Conservation (phyloP, 2,888 invertebrate genomes). For the Pocota personata region DNA sequence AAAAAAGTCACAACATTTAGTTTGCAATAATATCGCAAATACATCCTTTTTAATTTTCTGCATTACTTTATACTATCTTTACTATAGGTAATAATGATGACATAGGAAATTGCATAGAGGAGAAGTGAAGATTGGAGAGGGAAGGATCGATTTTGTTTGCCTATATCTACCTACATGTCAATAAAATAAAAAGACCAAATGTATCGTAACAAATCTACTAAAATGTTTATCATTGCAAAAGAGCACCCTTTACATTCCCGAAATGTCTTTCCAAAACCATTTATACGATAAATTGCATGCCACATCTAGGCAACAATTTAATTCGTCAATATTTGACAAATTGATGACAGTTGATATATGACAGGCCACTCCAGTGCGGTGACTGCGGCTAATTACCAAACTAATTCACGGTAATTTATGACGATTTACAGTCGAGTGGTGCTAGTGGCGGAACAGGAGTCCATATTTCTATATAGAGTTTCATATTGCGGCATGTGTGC, state of each 20-base stretch:
- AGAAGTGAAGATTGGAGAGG: no score
- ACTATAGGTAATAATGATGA: no score
- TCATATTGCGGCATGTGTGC: neutral
- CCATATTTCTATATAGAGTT: neutral
- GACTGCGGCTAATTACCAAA: conserved; percentile 31
- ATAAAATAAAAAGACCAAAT: no score
- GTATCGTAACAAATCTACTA: neutral
- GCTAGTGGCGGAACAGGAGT: neutral
- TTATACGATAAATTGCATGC: neutral
- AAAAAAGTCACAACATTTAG: no score
- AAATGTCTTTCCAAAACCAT: neutral
- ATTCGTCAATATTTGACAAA: conserved; percentile 55
- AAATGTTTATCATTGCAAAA: neutral
- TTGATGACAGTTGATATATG: conserved; percentile 48
- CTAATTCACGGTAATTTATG: conserved; percentile 52
- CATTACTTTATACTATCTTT: no score
- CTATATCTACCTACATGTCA: no score
- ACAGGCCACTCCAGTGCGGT: conserved; percentile 16
- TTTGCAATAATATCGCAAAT: no score
- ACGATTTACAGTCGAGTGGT: conserved; percentile 22
- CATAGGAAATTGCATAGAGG: no score
- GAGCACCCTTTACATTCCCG: neutral
- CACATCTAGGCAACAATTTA: neutral
- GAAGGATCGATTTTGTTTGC: no score
- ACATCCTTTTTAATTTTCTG: no score